Percentiles rank a stretch among this genome's conserved stretches.
These are phyloP conservation scores for Pheosia gnoma DNA, from an alignment of 2,888 invertebrate species.

Conservation along the genomic window DNA sequence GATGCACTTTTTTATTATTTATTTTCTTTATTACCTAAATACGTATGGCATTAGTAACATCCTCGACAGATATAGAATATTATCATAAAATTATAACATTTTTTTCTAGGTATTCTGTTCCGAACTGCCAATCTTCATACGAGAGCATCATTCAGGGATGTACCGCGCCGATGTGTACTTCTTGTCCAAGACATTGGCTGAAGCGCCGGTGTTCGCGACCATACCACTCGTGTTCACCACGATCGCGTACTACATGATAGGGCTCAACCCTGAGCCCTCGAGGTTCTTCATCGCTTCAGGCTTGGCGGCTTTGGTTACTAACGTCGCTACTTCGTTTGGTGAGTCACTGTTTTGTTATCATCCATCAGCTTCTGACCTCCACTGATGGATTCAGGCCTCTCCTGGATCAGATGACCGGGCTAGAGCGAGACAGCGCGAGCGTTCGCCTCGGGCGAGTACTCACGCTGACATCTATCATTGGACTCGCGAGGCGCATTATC, in stretches of 20 bases:
- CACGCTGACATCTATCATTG: no score
- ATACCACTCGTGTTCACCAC: slow-evolving; percentile 93
- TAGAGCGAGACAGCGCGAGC: no score
- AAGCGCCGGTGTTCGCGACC: slow-evolving; percentile 92
- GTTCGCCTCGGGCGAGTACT: no score
- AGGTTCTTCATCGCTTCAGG: slow-evolving; percentile 90
- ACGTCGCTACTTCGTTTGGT: slow-evolving; percentile 95
- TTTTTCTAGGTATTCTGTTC: slow-evolving; percentile 91
- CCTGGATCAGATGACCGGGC: no score
- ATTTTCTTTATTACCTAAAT: no score
- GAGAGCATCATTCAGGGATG: slow-evolving; percentile 95
- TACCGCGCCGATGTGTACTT: slow-evolving; percentile 96
- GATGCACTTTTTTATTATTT: no score
- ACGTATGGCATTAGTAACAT: no score
- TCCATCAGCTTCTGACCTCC: no score
- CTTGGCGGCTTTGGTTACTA: slow-evolving; percentile 92
- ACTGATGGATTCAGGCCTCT: no score
- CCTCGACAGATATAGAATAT: no score
- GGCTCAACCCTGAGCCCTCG: slow-evolving; percentile 87
- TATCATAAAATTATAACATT: no score
- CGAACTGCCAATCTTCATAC: slow-evolving; percentile 94
- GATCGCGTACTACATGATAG: slow-evolving; percentile 95
- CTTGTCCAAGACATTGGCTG: slow-evolving; percentile 94
- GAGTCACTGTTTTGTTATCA: slow-evolving; percentile 46
- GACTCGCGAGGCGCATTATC: no score